These are phyloP conservation scores for Caenorhabditis elegans DNA, from an alignment of 1,140 invertebrate genomes.

Conservation along the genomic window DNA sequence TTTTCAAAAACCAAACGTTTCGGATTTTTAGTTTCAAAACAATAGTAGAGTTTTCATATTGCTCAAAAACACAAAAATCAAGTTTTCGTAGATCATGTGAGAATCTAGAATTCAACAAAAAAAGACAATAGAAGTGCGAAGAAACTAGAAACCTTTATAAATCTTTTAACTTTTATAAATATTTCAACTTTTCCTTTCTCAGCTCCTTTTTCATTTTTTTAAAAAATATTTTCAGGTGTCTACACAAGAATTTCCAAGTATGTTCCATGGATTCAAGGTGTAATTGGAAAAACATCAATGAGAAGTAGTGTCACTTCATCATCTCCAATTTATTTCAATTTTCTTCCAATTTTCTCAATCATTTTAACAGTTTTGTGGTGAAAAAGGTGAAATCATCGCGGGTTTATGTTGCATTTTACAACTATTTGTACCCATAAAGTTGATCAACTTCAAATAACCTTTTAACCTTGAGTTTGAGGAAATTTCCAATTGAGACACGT, in stretches of 20 bases:
- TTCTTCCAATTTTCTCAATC: neutral
- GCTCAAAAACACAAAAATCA: too few relatives aligned
- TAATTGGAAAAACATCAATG: neutral
- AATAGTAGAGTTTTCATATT: too few relatives aligned
- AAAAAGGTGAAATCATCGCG: too few relatives aligned
- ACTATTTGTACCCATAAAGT: neutral
- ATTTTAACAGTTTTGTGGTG: neutral
- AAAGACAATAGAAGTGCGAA: neutral
- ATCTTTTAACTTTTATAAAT: neutral
- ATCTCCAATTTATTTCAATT: neutral
- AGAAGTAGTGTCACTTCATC: neutral
- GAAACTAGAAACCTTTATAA: too few relatives aligned
- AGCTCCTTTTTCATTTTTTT: too few relatives aligned
- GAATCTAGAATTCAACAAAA: neutral
- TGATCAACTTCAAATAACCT: neutral
- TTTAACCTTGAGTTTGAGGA: neutral
- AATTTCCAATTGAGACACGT: too few relatives aligned
- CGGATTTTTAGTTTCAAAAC: too few relatives aligned
- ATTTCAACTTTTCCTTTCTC: neutral
- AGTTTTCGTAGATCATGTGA: too few relatives aligned
- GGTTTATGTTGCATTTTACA: neutral
- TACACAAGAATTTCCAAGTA: conserved; percentile 16
- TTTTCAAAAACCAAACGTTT: too few relatives aligned
- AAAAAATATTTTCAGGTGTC: conserved; percentile 1
- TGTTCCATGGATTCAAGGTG: neutral